Base-by-base conservation (phyloP, 2,888 invertebrate species). In the Acleris cristana region DNA sequence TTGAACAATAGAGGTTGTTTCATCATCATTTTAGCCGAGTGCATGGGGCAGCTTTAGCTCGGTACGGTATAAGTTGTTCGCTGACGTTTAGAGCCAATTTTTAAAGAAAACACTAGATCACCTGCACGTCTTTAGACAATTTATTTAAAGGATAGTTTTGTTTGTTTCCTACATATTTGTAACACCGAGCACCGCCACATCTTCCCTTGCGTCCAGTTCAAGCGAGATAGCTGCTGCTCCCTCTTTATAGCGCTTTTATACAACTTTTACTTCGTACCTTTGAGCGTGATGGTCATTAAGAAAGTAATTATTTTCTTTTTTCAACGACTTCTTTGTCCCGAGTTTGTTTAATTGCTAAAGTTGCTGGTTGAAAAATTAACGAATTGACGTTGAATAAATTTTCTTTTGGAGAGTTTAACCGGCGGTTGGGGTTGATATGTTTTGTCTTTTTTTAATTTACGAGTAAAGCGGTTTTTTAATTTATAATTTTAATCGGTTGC, bases 271-370 rank as follows among this genome's bases (percentile, higher is more conserved):
- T 62, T 63, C 66, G 69, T 63, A 61, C 55, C 70, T 70, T 65
- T 60, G 59, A 65, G 60, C 69, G 58, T 55, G 61, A 44, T 52
- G 65, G 68, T 69, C 70, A 71, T 71, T 71, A 71, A 70, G 68
- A 68, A 71, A 70, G 71, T 69, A 71, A 71, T 71, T 70, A 71
- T 71, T 71, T 70, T 71, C 65, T 68, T 69, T 68, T 52, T 61
- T 64, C 59, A 66, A 64, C 67, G 64, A 63, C 67, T 67, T 70
- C 69, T 70, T 71, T 71, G 63, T 70, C 56, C 53, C 16, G 40
- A 70, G 64, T 65, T 71, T 67, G 69, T 71, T 71, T 71, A 71
- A 71, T 71, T 70, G 70, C 70, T 70, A 64, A 71, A 71, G 70
- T 71, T 71, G 65, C 34, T 21, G 44, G 53, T 65, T 69, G 56